Evolutionary conservation across 1,140 invertebrate genomes (phyloP).

Genomic region (Conus betulinus): DNA sequence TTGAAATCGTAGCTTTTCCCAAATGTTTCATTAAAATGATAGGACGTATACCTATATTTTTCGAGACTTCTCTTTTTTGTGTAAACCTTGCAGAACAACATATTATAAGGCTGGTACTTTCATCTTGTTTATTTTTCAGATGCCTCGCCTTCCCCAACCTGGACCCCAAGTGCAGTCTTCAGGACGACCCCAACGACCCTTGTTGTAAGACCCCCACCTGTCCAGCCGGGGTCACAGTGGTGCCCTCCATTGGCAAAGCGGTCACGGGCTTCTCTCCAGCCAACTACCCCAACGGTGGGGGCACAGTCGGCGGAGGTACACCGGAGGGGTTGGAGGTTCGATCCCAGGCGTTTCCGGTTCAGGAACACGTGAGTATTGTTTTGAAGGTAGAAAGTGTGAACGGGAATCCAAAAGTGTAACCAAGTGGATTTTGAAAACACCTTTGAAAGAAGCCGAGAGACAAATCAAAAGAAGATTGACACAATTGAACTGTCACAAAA

Average conservation of each 20-base stretch:
- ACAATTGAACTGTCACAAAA: too few relatives aligned
- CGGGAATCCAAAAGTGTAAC: too few relatives aligned
- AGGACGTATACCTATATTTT: too few relatives aligned
- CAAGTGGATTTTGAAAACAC: too few relatives aligned
- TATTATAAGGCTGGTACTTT: too few relatives aligned
- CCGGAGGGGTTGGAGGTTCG: background rate
- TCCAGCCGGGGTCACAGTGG: conserved; percentile 48
- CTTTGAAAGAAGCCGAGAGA: too few relatives aligned
- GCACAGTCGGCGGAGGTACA: background rate
- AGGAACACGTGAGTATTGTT: background rate
- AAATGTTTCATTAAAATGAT: too few relatives aligned
- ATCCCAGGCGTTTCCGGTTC: background rate
- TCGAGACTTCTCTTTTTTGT: too few relatives aligned
- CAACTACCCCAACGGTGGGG: background rate
- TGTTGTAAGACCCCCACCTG: conserved; percentile 58
- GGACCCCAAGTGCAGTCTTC: conserved; percentile 47
- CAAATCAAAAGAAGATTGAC: too few relatives aligned
- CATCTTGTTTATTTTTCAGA: conserved; percentile 30
- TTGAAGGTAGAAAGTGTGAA: too few relatives aligned
- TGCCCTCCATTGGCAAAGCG: conserved; percentile 51
- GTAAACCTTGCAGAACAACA: too few relatives aligned
- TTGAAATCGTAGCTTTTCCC: too few relatives aligned
- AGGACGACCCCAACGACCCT: conserved; percentile 52
- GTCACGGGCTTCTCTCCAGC: conserved; percentile 51
- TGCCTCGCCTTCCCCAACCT: conserved; percentile 52